Evolutionary conservation across 2,113 vertebrate species (phyloP).

Genomic region (Platichthys flesus): DNA sequence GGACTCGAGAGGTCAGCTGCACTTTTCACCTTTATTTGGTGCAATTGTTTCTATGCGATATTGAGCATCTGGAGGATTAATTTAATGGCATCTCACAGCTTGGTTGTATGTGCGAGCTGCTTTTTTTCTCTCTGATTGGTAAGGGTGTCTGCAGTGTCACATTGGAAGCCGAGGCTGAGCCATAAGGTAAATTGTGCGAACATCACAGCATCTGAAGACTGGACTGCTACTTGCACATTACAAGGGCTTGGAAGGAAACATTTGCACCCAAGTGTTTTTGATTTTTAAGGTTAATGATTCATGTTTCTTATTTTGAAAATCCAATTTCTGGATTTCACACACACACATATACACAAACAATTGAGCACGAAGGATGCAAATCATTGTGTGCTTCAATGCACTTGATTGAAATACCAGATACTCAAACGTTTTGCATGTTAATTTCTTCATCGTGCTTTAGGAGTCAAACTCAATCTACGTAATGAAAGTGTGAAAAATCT

Average conservation of each 20-base stretch:
- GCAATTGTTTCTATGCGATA: background rate
- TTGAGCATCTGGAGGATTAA: slow-evolving; percentile 9
- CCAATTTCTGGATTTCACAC: background rate
- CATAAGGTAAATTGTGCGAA: too few relatives aligned
- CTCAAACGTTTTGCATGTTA: too few relatives aligned
- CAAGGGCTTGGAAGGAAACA: background rate
- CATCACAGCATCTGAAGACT: background rate
- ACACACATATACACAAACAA: background rate
- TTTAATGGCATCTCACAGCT: background rate
- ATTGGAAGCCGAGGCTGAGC: background rate
- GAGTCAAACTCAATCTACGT: too few relatives aligned
- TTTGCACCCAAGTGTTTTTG: background rate
- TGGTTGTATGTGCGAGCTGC: background rate
- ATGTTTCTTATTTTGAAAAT: background rate
- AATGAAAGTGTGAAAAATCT: too few relatives aligned
- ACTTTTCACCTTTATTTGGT: background rate
- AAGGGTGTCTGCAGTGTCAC: slow-evolving; percentile 6
- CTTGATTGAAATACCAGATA: too few relatives aligned
- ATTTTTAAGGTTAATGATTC: background rate
- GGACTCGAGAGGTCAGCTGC: slow-evolving; percentile 1
- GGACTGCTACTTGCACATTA: background rate
- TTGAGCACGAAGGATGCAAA: background rate
- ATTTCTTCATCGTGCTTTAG: too few relatives aligned
- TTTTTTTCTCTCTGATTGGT: background rate
- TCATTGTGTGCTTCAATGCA: background rate